phyloP scores from a whole-genome alignment of 2,888 invertebrate species.

The Apomyelois bistriatella region DNA sequence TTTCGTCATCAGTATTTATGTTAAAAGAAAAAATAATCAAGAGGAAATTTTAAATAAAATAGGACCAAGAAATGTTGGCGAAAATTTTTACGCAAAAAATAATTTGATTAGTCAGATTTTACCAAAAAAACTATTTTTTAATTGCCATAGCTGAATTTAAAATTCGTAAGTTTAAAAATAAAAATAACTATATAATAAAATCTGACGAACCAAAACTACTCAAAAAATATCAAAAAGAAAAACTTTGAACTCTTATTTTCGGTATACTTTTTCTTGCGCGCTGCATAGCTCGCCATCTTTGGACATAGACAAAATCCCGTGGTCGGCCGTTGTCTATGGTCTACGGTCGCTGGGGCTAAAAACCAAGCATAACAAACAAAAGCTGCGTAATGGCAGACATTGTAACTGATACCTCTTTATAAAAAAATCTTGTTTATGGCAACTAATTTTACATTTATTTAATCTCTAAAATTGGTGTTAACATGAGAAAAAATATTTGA shows the following conservation, averaged over 20 bases:
- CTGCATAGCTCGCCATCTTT: constrained; percentile 24
- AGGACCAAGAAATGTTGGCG: constrained; percentile 19
- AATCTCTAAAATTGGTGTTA: too few species aligned
- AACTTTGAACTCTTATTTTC: constrained; percentile 36
- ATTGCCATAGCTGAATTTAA: too few species aligned
- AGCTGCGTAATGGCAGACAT: constrained; percentile 51
- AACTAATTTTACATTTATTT: constrained; percentile 1
- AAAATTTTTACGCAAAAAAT: constrained; percentile 9
- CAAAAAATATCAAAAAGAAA: constrained; percentile 11
- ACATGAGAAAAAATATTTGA: background rate
- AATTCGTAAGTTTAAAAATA: background rate
- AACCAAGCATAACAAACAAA: constrained; percentile 58
- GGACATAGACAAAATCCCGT: constrained; percentile 25
- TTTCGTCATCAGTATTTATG: background rate
- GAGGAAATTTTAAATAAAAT: background rate
- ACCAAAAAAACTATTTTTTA: background rate
- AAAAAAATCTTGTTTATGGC: constrained; percentile 16
- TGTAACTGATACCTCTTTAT: constrained; percentile 10
- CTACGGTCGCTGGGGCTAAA: constrained; percentile 44
- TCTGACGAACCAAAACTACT: constrained; percentile 26
- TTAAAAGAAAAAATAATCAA: too few species aligned
- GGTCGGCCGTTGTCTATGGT: constrained; percentile 20
- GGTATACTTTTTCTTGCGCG: constrained; percentile 37
- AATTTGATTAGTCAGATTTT: constrained; percentile 6
- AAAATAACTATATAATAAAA: background rate